Evolutionary conservation across 2,113 vertebrate genomes (phyloP).

Genomic region (Salvelinus sp.): DNA sequence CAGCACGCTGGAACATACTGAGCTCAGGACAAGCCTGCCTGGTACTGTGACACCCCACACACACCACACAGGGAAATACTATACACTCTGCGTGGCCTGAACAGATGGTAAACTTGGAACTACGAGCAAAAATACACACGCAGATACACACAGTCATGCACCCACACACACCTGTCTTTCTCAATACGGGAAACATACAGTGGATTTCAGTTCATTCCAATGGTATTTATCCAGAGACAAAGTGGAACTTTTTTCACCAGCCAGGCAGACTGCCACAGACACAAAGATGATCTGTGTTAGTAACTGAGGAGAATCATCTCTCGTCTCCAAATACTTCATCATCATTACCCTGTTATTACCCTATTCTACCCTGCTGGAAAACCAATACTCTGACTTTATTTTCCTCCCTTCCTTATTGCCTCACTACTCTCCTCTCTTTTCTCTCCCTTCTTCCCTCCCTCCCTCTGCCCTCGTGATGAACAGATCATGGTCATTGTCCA

Average conservation of each 20-base stretch:
- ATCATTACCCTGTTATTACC: conserved; percentile 15
- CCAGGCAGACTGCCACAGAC: conserved; percentile 3
- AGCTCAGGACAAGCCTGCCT: conserved; percentile 48
- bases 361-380: neutral
- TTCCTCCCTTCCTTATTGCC: neutral
- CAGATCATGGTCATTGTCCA: neutral
- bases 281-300: conserved; percentile 29
- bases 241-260: neutral
- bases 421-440: too few relatives aligned
- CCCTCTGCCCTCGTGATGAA: neutral
- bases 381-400: neutral
- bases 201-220: conserved; percentile 22
- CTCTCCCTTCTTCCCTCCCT: neutral
- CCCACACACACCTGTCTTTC: too few relatives aligned
- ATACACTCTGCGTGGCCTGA: too few relatives aligned
- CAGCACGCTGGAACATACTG: conserved; percentile 65
- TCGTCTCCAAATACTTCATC: conserved; percentile 34
- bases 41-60: conserved; percentile 28
- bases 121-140: too few relatives aligned
- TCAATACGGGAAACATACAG: neutral
- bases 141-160: neutral
- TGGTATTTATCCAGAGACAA: neutral
- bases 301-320: conserved; percentile 14
- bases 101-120: too few relatives aligned
- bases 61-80: too few relatives aligned